These are phyloP conservation scores for Synanthedon formicaeformis DNA, from an alignment of 2,888 invertebrate species.

Conservation along the genomic window DNA sequence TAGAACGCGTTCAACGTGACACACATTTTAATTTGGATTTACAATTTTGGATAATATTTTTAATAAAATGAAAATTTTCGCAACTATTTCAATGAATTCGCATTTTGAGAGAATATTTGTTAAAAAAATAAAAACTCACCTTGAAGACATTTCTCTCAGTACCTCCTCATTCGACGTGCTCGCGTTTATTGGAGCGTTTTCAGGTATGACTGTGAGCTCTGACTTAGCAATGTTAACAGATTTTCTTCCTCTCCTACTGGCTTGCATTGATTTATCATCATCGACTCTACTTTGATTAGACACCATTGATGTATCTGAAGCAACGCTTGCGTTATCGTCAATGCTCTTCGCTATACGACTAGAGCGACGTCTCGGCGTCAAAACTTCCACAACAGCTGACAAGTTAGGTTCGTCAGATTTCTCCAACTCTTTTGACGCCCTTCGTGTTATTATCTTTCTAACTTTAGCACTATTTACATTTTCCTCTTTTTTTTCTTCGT, in stretches of 20 bases:
- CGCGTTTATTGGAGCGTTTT: constrained; percentile 11
- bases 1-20: too few species aligned
- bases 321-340: constrained; percentile 47
- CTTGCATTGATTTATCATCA: constrained; percentile 20
- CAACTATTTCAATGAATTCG: too few species aligned
- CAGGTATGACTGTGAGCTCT: constrained; percentile 58
- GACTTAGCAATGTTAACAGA: constrained; percentile 38
- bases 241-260: constrained; percentile 36
- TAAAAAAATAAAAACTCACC: too few species aligned
- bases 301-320: constrained; percentile 38
- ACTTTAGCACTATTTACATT: constrained; percentile 30
- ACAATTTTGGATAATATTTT: too few species aligned
- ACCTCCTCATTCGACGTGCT: not conserved
- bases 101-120: too few species aligned
- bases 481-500: constrained; percentile 30
- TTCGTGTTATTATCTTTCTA: constrained; percentile 45
- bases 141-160: too few species aligned
- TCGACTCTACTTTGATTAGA: constrained; percentile 31
- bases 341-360: constrained; percentile 28
- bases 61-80: too few species aligned
- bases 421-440: constrained; percentile 48
- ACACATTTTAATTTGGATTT: too few species aligned
- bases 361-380: constrained; percentile 37
- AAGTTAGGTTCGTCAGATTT: constrained; percentile 16
- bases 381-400: not conserved